phyloP scores from a whole-genome alignment of 2,113 vertebrate species.

The Trematomus loennbergii region DNA sequence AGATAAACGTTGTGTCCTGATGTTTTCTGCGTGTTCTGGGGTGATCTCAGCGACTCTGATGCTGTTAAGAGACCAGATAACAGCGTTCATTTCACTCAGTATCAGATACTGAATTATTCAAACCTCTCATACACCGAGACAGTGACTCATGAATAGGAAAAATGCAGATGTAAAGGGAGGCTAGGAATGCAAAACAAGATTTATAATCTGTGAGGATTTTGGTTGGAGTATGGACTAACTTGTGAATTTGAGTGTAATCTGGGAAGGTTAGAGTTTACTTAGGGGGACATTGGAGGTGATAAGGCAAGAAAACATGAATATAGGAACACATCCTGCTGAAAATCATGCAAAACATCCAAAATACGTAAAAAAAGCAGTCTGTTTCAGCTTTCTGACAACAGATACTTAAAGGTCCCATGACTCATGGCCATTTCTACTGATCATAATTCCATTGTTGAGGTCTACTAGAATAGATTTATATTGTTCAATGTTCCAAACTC shows the following conservation, averaged over 20 bases:
- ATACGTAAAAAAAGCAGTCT: too few relatives aligned
- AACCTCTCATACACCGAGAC: conserved; percentile 9
- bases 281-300: too few relatives aligned
- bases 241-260: not conserved
- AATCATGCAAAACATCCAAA: too few relatives aligned
- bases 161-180: not conserved
- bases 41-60: not conserved
- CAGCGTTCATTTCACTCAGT: not conserved
- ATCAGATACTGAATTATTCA: conserved; percentile 25
- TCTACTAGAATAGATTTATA: too few relatives aligned
- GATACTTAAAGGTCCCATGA: too few relatives aligned
- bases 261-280: not conserved
- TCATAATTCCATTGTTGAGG: too few relatives aligned
- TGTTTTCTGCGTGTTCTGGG: not conserved
- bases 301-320: too few relatives aligned
- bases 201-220: not conserved
- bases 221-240: not conserved
- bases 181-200: not conserved
- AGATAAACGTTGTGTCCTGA: not conserved
- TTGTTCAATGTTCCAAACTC: too few relatives aligned
- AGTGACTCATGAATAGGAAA: conserved; percentile 10
- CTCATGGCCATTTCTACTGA: too few relatives aligned
- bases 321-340: too few relatives aligned
- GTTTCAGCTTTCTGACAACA: too few relatives aligned
- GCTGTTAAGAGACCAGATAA: not conserved